Conservation (phyloP, 1,140 invertebrate genomes). For the Cephus cinctus region DNA sequence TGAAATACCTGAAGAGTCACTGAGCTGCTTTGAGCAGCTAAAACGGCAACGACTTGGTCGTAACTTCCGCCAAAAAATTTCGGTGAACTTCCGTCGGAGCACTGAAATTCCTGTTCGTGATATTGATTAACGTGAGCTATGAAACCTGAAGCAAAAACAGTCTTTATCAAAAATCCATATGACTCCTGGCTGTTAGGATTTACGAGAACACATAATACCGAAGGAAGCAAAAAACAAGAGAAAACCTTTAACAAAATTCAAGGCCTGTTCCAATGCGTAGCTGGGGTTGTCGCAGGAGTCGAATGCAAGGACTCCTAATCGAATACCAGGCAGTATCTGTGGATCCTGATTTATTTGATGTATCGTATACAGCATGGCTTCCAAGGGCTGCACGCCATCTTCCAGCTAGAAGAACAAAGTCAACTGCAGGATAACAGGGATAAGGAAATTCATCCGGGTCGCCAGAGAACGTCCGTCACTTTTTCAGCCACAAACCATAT, state of each 20-base stretch:
- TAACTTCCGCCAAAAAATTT: slow-evolving; percentile 49
- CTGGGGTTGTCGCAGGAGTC: slow-evolving; percentile 58
- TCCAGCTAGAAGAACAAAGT: slow-evolving; percentile 26
- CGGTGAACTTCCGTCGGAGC: slow-evolving; percentile 50
- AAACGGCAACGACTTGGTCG: slow-evolving; percentile 57
- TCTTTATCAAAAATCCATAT: too few species aligned
- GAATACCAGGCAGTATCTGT: slow-evolving; percentile 55
- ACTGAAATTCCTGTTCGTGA: slow-evolving; percentile 53
- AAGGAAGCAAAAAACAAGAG: not conserved
- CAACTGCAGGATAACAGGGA: too few species aligned
- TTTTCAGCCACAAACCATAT: too few species aligned
- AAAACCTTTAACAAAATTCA: slow-evolving; percentile 60
- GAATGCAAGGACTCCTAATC: slow-evolving; percentile 55
- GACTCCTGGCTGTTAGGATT: too few species aligned
- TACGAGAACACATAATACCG: too few species aligned
- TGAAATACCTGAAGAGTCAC: slow-evolving; percentile 58
- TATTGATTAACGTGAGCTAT: slow-evolving; percentile 54
- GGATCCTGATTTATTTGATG: slow-evolving; percentile 56
- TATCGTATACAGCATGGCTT: slow-evolving; percentile 60
- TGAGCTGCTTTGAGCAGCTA: slow-evolving; percentile 60
- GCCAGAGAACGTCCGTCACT: too few species aligned
- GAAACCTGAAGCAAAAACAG: slow-evolving; percentile 57
- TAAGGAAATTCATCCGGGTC: too few species aligned
- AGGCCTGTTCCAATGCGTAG: slow-evolving; percentile 56
- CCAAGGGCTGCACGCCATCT: slow-evolving; percentile 60